A percentile compares a stretch with the other conserved stretches of the same genome.
These are phyloP conservation scores for Macrocentrus cingulum DNA, from an alignment of 1,140 invertebrate species.

Conservation along the genomic window DNA sequence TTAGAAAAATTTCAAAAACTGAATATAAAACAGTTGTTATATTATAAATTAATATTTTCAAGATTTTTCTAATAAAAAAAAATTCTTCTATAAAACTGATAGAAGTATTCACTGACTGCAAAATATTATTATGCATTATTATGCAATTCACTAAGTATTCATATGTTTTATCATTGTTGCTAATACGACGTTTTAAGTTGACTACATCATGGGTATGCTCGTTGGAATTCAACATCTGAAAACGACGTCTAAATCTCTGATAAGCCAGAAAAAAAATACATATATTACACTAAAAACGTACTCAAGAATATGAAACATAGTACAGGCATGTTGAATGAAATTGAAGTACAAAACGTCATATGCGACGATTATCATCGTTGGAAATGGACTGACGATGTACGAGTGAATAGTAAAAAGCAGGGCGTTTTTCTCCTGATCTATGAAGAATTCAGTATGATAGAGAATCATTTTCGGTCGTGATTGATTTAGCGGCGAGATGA, in stretches of 20 bases:
- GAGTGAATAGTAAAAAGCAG: conserved; percentile 11
- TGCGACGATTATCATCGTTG: background rate
- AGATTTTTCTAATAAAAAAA: background rate
- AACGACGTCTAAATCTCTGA: background rate
- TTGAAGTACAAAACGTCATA: conserved; percentile 11
- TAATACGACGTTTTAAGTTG: too few species aligned
- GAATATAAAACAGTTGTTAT: too few species aligned
- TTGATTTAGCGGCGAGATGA: conserved; percentile 22
- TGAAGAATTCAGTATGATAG: conserved; percentile 20
- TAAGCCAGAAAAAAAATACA: background rate
- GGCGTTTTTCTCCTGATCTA: conserved; percentile 21
- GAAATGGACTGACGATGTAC: conserved; percentile 2
- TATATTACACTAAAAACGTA: background rate
- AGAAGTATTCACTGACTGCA: background rate
- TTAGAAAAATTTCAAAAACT: too few species aligned
- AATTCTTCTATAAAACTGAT: background rate
- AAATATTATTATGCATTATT: background rate
- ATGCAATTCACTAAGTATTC: background rate
- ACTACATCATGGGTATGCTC: too few species aligned
- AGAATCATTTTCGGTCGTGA: conserved; percentile 12
- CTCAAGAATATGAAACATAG: conserved; percentile 20
- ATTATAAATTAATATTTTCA: conserved; percentile 5
- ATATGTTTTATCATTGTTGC: too few species aligned
- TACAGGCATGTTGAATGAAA: conserved; percentile 23
- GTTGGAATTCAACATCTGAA: conserved; percentile 1